Evolutionary conservation across 1,140 invertebrate genomes (phyloP).

Genomic region (Hetaerina americana): DNA sequence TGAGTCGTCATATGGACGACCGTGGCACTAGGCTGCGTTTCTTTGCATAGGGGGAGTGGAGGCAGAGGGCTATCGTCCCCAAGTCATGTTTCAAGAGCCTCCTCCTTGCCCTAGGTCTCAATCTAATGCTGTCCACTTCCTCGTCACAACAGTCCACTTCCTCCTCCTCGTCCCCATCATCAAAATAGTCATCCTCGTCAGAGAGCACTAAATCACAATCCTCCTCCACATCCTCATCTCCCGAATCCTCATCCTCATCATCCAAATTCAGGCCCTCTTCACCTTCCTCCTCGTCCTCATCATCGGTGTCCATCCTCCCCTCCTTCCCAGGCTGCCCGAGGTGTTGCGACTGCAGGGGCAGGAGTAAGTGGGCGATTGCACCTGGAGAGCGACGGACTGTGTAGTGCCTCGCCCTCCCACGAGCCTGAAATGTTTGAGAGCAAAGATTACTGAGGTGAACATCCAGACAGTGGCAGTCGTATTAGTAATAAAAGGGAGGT

Average conservation of each 20-base stretch:
- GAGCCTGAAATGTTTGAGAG: neutral
- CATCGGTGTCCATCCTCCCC: neutral
- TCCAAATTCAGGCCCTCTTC: neutral
- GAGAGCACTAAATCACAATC: neutral
- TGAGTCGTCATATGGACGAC: neutral
- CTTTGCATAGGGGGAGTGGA: neutral
- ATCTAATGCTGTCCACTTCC: neutral
- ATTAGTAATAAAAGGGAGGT: too few species aligned
- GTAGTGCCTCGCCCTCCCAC: neutral
- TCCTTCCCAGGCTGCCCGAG: neutral
- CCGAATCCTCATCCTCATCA: neutral
- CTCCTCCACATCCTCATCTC: neutral
- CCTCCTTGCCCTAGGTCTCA: neutral
- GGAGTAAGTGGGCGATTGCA: neutral
- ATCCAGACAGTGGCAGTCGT: too few species aligned
- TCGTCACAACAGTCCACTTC: neutral
- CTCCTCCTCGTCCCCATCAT: neutral
- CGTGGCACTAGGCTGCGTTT: neutral
- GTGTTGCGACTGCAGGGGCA: neutral
- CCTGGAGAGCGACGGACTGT: neutral
- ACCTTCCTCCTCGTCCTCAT: neutral
- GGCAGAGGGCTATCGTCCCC: neutral
- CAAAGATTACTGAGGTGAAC: too few species aligned
- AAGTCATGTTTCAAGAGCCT: neutral
- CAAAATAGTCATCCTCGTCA: neutral